Evolutionary conservation across 2,113 vertebrate species (phyloP).

Genomic region (Orientallactaga bullata): DNA sequence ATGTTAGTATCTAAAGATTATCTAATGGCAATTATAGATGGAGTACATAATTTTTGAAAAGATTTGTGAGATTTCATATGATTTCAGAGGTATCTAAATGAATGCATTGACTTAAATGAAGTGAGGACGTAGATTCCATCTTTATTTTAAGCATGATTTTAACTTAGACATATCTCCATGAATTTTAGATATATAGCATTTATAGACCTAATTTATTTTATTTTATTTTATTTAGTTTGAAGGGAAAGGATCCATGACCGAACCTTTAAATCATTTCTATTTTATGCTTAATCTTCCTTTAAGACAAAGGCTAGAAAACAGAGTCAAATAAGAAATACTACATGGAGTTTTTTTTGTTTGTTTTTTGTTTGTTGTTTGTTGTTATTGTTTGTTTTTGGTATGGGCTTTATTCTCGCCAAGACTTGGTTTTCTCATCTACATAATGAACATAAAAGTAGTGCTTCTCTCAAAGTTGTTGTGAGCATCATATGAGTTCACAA

Average conservation of each 20-base stretch:
- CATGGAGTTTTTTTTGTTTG: background rate
- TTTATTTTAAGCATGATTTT: background rate
- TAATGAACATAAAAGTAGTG: background rate
- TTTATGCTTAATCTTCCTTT: background rate
- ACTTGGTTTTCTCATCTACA: background rate
- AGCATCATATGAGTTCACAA: background rate
- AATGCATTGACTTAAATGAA: slow-evolving; percentile 24
- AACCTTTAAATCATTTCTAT: background rate
- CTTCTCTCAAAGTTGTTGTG: background rate
- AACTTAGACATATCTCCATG: slow-evolving; percentile 20
- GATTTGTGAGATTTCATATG: background rate
- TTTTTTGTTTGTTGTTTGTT: too few relatives aligned
- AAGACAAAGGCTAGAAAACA: slow-evolving; percentile 3
- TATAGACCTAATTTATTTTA: background rate
- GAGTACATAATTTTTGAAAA: background rate
- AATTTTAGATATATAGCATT: slow-evolving; percentile 45
- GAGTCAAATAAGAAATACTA: background rate
- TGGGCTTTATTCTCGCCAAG: background rate
- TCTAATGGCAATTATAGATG: background rate
- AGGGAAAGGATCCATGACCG: background rate
- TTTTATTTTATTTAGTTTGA: slow-evolving; percentile 3
- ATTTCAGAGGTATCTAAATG: slow-evolving; percentile 16
- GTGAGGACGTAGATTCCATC: background rate
- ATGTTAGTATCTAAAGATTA: background rate
- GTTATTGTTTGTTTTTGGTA: too few relatives aligned